Evolutionary conservation across 2,113 vertebrate species (phyloP), one percentile per base, ranked within the genome.

Genomic region (Ctenomys sociabilis): DNA sequence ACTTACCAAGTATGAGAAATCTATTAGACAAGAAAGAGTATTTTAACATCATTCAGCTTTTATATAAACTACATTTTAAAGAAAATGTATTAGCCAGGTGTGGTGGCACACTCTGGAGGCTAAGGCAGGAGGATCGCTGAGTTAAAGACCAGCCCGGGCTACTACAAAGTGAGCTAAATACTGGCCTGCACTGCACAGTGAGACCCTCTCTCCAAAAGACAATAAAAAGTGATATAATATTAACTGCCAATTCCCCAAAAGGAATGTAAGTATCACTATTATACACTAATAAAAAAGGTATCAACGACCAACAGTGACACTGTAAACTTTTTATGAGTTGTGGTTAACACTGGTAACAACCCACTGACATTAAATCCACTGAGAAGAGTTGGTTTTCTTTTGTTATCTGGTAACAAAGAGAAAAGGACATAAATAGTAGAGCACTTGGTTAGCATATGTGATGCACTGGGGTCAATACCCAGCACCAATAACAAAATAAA

Each of bases 341-440:
- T 19, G 6, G 28, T 14, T 30, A 63, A 87, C 61, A 64, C 14
- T 4, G 30, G 11, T 30, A 63, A 88, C 61, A 54, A 89, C 11
- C 12, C 57, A 88, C 87, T 43, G 68, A 52, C 43, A 95, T 26
- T 12, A 63, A 52, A 68, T 77, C 17, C 24, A 61, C 86, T 68
- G 37, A 85, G 78, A 54, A 85, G 22, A 73, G 2, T 66, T 26
- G 13, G 26, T 52, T 45, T 66, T 49, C 3, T 64, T 86, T 82
- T 97, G 64, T 35, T 70, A 72, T 66, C 63, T 88, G 83, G 28
- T 43, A 68, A 91, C 35, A 92, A n/a, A n/a, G n/a, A n/a, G n/a
- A n/a, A n/a, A n/a, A 26, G 17, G n/a, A 12, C 32, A 1, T 43
- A 24, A 13, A 11, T 66, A 49, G 28, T 16, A 66, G 7, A 66